A percentile compares a stretch with the other conserved stretches of the same genome.
These are phyloP conservation scores for Oxytorus armatus DNA, from an alignment of 2,888 invertebrate species.

Conservation along the genomic window DNA sequence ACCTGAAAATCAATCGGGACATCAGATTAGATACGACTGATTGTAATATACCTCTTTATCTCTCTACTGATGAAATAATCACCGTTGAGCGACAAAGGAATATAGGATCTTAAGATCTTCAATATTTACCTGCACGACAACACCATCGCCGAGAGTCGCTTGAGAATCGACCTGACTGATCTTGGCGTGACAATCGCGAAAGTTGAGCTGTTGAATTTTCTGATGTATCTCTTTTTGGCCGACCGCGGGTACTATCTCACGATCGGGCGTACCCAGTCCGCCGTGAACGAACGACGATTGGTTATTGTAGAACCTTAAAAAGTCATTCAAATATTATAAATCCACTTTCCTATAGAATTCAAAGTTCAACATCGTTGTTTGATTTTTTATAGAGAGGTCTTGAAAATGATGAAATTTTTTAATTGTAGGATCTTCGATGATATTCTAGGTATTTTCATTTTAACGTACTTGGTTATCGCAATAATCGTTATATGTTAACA, in stretches of 20 bases:
- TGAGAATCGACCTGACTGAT: slow-evolving; percentile 98
- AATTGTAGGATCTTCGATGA: not conserved
- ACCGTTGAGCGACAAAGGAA: slow-evolving; percentile 1
- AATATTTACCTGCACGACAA: slow-evolving; percentile 92
- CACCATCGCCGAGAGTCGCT: slow-evolving; percentile 96
- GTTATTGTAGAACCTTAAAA: slow-evolving; percentile 94
- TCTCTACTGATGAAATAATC: not conserved
- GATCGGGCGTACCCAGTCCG: slow-evolving; percentile 92
- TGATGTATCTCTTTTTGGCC: slow-evolving; percentile 98
- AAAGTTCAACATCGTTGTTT: not conserved
- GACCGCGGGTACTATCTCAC: slow-evolving; percentile 93
- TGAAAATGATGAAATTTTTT: not conserved
- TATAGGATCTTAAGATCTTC: not conserved
- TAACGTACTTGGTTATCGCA: too few species aligned
- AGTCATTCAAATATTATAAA: not conserved
- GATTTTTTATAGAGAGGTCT: not conserved
- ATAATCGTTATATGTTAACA: too few species aligned
- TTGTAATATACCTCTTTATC: not conserved
- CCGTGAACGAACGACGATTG: slow-evolving; percentile 98
- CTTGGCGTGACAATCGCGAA: slow-evolving; percentile 98
- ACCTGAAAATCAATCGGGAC: slow-evolving; percentile 86
- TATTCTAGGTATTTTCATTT: too few species aligned
- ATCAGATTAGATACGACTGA: not conserved
- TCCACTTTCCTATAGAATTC: not conserved
- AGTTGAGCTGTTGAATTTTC: slow-evolving; percentile 97